phyloP scores from a whole-genome alignment of 2,113 vertebrate genomes.

The Otis tarda region DNA sequence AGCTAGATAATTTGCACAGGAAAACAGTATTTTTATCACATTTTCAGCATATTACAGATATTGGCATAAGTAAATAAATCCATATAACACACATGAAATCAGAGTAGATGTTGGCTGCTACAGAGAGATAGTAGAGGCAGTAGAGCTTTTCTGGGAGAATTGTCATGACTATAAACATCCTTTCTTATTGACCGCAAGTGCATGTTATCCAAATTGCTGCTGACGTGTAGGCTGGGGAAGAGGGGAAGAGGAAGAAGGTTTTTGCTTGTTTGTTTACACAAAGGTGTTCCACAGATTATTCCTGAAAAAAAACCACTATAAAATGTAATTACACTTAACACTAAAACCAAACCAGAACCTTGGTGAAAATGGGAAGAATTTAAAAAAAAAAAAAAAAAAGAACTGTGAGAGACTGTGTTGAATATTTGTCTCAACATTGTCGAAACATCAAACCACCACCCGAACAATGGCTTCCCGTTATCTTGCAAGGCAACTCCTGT shows the following conservation, averaged over 20 bases:
- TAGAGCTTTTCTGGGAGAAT: background rate
- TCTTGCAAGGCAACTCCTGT: no score
- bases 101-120: background rate
- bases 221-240: background rate
- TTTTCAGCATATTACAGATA: background rate
- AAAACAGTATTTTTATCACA: background rate
- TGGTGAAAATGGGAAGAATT: background rate
- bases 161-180: background rate
- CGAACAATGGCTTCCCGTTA: no score
- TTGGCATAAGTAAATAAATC: background rate
- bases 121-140: background rate
- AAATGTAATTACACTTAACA: background rate
- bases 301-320: background rate
- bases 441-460: no score
- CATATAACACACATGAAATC: background rate
- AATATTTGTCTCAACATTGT: no score
- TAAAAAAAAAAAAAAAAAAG: no score
- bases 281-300: background rate
- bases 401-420: no score
- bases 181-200: background rate
- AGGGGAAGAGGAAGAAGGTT: background rate
- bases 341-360: background rate
- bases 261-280: constrained; percentile 2
- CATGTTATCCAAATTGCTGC: background rate
- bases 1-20: background rate